phyloP scores from a whole-genome alignment of 2,888 invertebrate species.

The Blera fallax region DNA sequence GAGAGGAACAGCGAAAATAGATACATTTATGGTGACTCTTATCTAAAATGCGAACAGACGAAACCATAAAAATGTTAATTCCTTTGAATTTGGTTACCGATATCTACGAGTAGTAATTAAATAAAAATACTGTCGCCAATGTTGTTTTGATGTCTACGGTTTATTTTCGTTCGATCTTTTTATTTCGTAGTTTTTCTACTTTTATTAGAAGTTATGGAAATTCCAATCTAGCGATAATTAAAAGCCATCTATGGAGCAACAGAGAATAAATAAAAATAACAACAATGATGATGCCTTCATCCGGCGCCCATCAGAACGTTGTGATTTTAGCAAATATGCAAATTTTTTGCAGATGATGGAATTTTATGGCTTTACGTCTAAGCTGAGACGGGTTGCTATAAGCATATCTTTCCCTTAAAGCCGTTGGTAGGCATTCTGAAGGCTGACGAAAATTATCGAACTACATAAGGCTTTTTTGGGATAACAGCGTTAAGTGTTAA shows the following conservation, averaged over 20 bases:
- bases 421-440: too few relatives aligned
- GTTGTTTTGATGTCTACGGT: slow-evolving; percentile 9
- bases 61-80: slow-evolving; percentile 11
- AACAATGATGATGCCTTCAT: neutral
- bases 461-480: too few relatives aligned
- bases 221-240: slow-evolving; percentile 27
- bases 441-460: too few relatives aligned
- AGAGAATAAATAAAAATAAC: neutral
- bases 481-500: too few relatives aligned
- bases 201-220: neutral
- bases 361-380: too few relatives aligned
- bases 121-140: slow-evolving; percentile 8
- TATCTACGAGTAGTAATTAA: slow-evolving; percentile 12
- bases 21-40: neutral
- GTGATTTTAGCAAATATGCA: neutral
- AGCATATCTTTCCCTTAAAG: too few relatives aligned
- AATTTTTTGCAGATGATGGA: neutral
- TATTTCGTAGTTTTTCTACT: slow-evolving; percentile 8
- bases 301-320: neutral
- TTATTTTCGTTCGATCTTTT: neutral
- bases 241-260: neutral
- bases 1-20: neutral
- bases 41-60: slow-evolving; percentile 23
- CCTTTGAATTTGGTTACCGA: neutral
- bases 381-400: too few relatives aligned